Conservation (phyloP, 2,888 invertebrate genomes). For the Agriopis aurantiaria region DNA sequence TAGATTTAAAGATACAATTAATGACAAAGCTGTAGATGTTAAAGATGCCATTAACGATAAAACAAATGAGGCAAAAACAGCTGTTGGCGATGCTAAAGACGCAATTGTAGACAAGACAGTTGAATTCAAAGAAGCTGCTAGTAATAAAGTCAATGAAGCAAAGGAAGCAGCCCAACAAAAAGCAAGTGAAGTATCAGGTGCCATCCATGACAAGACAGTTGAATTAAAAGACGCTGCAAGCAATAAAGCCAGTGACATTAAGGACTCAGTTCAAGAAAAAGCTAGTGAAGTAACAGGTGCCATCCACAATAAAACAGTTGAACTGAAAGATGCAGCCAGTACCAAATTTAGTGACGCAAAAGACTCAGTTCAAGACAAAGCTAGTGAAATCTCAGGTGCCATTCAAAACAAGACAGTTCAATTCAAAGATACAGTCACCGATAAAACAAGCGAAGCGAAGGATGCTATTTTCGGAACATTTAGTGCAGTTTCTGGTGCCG, state of each 20-base stretch:
- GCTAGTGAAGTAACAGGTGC: slow-evolving; percentile 51
- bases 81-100: slow-evolving; percentile 44
- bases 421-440: slow-evolving; percentile 41
- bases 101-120: slow-evolving; percentile 53
- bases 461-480: slow-evolving; percentile 43
- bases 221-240: slow-evolving; percentile 48
- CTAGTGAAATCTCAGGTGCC: slow-evolving; percentile 48
- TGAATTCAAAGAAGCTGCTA: slow-evolving; percentile 45
- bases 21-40: slow-evolving; percentile 47
- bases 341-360: slow-evolving; percentile 48
- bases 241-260: slow-evolving; percentile 45
- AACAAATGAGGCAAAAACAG: slow-evolving; percentile 40
- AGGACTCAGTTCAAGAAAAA: slow-evolving; percentile 48
- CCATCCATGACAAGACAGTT: slow-evolving; percentile 54
- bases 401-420: slow-evolving; percentile 50
- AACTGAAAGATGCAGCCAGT: slow-evolving; percentile 49
- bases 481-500: slow-evolving; percentile 48
- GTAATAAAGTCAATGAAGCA: slow-evolving; percentile 45
- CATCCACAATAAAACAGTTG: slow-evolving; percentile 52
- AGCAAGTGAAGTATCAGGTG: slow-evolving; percentile 52
- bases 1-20: slow-evolving; percentile 41
- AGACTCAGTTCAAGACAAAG: slow-evolving; percentile 48
- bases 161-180: slow-evolving; percentile 53
- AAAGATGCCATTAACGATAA: slow-evolving; percentile 54
- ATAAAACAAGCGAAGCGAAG: slow-evolving; percentile 41